Evolutionary conservation across 2,888 invertebrate species (phyloP).

Genomic region (Willowsia nigromaculata): DNA sequence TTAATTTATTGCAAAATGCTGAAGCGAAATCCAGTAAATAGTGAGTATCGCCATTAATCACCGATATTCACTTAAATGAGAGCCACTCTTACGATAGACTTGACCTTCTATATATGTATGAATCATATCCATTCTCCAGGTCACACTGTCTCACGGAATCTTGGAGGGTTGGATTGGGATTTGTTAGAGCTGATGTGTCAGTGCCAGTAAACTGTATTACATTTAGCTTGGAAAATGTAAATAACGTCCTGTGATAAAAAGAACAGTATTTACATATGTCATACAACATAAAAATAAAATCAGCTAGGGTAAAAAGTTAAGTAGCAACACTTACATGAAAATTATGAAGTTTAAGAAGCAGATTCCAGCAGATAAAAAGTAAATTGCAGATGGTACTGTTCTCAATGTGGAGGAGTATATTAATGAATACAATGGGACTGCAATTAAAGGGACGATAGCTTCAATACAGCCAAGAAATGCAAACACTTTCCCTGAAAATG

Average conservation of each 20-base stretch:
- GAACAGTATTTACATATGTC: background rate
- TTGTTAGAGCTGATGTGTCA: constrained; percentile 74
- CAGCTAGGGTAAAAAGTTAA: too few species aligned
- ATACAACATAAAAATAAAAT: too few species aligned
- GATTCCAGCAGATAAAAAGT: constrained; percentile 75
- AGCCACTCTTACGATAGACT: constrained; percentile 43
- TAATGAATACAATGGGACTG: constrained; percentile 77
- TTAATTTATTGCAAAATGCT: too few species aligned
- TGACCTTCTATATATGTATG: constrained; percentile 56
- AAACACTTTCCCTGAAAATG: constrained; percentile 77
- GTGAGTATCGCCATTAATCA: background rate
- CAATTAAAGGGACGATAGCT: constrained; percentile 77
- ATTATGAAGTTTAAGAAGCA: constrained; percentile 73
- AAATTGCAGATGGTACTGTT: constrained; percentile 75
- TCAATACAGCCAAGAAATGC: constrained; percentile 78
- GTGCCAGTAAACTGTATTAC: constrained; percentile 75
- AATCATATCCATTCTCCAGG: constrained; percentile 39
- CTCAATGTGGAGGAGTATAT: constrained; percentile 75
- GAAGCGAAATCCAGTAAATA: too few species aligned
- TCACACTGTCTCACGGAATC: constrained; percentile 16
- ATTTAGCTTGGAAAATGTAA: constrained; percentile 74
- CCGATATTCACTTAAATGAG: background rate
- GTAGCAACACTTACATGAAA: constrained; percentile 72
- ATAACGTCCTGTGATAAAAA: constrained; percentile 68
- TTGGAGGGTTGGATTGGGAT: constrained; percentile 7